Evolutionary conservation across 1,140 invertebrate species (phyloP).

Genomic region (Heliconius eleuchia): DNA sequence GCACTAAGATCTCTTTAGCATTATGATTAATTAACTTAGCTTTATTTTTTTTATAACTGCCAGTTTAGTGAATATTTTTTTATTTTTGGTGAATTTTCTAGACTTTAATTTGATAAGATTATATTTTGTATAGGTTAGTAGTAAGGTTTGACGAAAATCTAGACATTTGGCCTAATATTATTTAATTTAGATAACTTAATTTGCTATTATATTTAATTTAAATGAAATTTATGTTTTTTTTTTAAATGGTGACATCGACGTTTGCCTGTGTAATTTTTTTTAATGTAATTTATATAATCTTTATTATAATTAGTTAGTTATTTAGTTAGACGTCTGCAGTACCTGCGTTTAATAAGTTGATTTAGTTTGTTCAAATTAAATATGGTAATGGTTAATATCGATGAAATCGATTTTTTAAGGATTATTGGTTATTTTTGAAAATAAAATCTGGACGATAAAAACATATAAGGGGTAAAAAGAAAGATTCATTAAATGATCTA

Average conservation of each 20-base stretch:
- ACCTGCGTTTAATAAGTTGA: conserved; percentile 14
- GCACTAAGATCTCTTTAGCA: not conserved
- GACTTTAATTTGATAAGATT: not conserved
- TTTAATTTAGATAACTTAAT: not conserved
- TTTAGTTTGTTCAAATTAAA: conserved; percentile 10
- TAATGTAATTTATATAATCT: not conserved
- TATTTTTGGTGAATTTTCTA: not conserved
- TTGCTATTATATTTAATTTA: not conserved
- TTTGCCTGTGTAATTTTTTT: not conserved
- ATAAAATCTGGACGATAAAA: not conserved
- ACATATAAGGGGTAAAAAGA: too few relatives aligned
- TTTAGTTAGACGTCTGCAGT: conserved; percentile 14
- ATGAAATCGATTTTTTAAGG: not conserved
- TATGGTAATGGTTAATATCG: not conserved
- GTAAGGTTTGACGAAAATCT: not conserved
- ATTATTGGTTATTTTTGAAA: not conserved
- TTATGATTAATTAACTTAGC: not conserved
- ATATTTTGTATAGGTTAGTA: not conserved
- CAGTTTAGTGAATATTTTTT: not conserved
- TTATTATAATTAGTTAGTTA: not conserved
- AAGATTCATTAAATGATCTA: too few relatives aligned
- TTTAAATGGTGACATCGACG: not conserved
- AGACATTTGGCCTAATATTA: conserved; percentile 5
- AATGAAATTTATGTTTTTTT: not conserved
- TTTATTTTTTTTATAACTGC: not conserved